Conservation (phyloP, 2,888 invertebrate species). For the Gasteruption jaculator region DNA sequence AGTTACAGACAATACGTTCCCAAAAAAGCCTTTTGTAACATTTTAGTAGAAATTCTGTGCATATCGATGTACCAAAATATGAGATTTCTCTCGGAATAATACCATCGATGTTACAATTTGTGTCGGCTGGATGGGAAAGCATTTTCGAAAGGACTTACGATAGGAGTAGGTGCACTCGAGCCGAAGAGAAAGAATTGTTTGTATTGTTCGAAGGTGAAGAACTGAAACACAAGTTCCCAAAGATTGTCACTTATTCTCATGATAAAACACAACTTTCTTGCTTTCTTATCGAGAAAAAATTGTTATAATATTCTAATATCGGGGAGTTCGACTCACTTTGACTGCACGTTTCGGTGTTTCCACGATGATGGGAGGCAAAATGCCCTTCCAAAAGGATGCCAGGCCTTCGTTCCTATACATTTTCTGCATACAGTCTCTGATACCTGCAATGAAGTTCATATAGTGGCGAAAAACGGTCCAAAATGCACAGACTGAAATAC, state of each 20-base stretch:
- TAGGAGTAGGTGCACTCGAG: slow-evolving; percentile 67
- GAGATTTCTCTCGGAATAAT: slow-evolving; percentile 1
- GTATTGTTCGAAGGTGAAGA: slow-evolving; percentile 91
- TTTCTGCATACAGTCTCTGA: slow-evolving; percentile 82
- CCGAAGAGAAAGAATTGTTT: slow-evolving; percentile 82
- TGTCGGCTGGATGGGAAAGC: too few relatives aligned
- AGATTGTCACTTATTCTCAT: slow-evolving; percentile 15
- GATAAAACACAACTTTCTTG: slow-evolving; percentile 7
- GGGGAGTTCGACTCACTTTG: slow-evolving; percentile 56
- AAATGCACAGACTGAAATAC: slow-evolving; percentile 24
- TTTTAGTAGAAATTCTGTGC: background rate
- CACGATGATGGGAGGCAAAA: slow-evolving; percentile 86
- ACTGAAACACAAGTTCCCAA: slow-evolving; percentile 59
- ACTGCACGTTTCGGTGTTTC: slow-evolving; percentile 94
- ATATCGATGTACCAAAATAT: background rate
- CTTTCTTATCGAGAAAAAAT: slow-evolving; percentile 6
- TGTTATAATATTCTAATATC: slow-evolving; percentile 4
- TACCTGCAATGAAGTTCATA: slow-evolving; percentile 68
- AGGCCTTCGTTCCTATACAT: slow-evolving; percentile 85
- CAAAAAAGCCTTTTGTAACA: background rate
- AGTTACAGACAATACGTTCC: background rate
- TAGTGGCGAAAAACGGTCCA: slow-evolving; percentile 9
- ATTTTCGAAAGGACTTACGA: slow-evolving; percentile 64
- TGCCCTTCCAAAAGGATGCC: slow-evolving; percentile 87
- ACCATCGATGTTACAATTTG: too few relatives aligned